Evolutionary conservation across 2,113 vertebrate genomes (phyloP), one percentile per base, ranked within the genome.

Genomic region (Madoqua kirkii): DNA sequence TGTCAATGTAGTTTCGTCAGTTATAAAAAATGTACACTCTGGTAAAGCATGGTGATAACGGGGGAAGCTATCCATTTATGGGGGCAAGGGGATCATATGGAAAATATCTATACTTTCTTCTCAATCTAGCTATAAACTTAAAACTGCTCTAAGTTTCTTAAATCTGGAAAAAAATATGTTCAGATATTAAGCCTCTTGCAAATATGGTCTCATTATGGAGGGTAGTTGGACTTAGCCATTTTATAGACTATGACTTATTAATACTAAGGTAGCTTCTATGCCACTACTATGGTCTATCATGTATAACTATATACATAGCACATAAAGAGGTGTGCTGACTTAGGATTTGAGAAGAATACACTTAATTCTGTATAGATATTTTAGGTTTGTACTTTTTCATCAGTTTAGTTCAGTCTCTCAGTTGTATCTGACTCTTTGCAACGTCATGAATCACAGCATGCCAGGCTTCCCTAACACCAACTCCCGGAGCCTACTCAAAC

Each of bases 341-440:
- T 13, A 45, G 31, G 14, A 92, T 82, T 96, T 87, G 27, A 91
- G 52, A 14, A 90, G 27, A 94, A 48, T 48, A 76, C 85, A 64
- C 21, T 67, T 94, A 27, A 27, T 43, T 36, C 21, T 94, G 0
- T 36, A 23, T 57, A 12, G 21, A 52, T 54, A 45, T 62, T 57
- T 93, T 86, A 95, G n/a, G 40, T 71, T 88, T 92, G 2, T 76
- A 6, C 57, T 90, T 94, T 25, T 74, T 84, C 29, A 48, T 74
- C n/a, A 12, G 19, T 71, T 71, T 36, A 40, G n/a, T 71, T 74
- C 67, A 74, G 19, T 74, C 9, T 1, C 67, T 40, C 10, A 74
- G n/a, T 23, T 12, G 3, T 74, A 3, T 40, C 9, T 23, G 19
- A 74, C 67, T 74, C n/a, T 67, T n/a, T 74, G 33, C 3, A 3